A percentile compares a stretch with the other conserved stretches of the same genome.
phyloP scores from a whole-genome alignment of 2,888 invertebrate genomes.

The Zhuqinia jingwanae region DNA sequence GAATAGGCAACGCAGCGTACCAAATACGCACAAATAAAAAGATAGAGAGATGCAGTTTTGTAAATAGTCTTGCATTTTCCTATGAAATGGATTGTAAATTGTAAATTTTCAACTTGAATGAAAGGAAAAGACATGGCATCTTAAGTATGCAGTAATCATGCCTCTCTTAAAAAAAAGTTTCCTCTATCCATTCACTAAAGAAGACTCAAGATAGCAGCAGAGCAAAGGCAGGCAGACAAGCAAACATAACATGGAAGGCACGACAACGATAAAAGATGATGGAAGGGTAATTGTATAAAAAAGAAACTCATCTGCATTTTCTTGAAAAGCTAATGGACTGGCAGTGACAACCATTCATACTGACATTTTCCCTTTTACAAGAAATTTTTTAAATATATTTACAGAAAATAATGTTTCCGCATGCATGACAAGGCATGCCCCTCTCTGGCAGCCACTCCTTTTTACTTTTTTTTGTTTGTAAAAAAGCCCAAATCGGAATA shows the following conservation, averaged over 20 bases:
- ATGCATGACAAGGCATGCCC: too few relatives aligned
- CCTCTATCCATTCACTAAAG: not conserved
- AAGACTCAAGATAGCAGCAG: too few relatives aligned
- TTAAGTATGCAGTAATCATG: constrained; percentile 45
- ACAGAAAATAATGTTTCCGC: too few relatives aligned
- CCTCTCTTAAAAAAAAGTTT: constrained; percentile 37
- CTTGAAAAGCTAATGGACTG: constrained; percentile 64
- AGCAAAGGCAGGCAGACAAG: too few relatives aligned
- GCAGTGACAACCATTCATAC: constrained; percentile 55
- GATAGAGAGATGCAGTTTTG: not conserved
- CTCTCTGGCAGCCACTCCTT: not conserved
- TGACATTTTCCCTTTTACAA: constrained; percentile 19
- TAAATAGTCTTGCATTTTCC: not conserved
- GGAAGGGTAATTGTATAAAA: constrained; percentile 41
- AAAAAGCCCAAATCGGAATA: constrained; percentile 14
- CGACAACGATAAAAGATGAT: too few relatives aligned
- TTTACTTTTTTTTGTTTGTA: not conserved
- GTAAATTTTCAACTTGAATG: not conserved
- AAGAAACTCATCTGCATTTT: constrained; percentile 48
- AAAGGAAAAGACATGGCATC: not conserved
- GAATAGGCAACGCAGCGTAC: constrained; percentile 2
- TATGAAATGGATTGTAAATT: constrained; percentile 16
- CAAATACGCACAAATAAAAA: not conserved
- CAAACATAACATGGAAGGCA: not conserved
- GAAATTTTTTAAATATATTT: too few relatives aligned